Conservation (phyloP, 2,888 invertebrate genomes). For the Asteroscopus sphinx region DNA sequence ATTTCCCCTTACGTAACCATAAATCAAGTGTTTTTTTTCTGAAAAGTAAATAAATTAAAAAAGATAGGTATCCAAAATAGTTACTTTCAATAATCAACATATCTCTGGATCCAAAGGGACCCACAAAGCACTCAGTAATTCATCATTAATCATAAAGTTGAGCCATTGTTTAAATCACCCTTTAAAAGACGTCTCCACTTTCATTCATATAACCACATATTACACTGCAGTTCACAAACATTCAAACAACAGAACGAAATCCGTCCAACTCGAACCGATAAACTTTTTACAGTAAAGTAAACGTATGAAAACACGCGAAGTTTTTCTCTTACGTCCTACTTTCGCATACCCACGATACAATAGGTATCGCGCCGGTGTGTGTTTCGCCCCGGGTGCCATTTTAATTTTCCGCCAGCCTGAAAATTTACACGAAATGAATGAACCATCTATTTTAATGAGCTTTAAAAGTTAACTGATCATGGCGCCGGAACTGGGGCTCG, state of each 20-base stretch:
- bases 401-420: constrained; percentile 88
- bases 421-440: constrained; percentile 86
- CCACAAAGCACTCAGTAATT: no score
- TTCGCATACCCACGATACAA: constrained; percentile 71
- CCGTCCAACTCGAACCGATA: constrained; percentile 68
- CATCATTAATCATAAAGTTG: neutral
- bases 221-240: constrained; percentile 33
- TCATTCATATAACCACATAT: constrained; percentile 9
- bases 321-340: constrained; percentile 76
- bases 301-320: constrained; percentile 76
- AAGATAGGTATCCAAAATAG: no score
- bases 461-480: constrained; percentile 87
- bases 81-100: no score
- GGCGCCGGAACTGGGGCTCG: constrained; percentile 54
- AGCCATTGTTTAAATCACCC: neutral
- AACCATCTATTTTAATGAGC: constrained; percentile 89
- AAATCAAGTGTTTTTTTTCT: no score
- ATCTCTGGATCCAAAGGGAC: no score
- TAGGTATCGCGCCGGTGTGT: constrained; percentile 54
- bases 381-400: constrained; percentile 84
- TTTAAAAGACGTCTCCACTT: constrained; percentile 15
- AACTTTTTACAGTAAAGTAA: constrained; percentile 77
- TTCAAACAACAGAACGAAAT: constrained; percentile 52
- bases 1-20: no score
- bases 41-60: no score